These are phyloP conservation scores for Ataeniobius toweri DNA, from an alignment of 2,797 vertebrate genomes.

Conservation along the genomic window DNA sequence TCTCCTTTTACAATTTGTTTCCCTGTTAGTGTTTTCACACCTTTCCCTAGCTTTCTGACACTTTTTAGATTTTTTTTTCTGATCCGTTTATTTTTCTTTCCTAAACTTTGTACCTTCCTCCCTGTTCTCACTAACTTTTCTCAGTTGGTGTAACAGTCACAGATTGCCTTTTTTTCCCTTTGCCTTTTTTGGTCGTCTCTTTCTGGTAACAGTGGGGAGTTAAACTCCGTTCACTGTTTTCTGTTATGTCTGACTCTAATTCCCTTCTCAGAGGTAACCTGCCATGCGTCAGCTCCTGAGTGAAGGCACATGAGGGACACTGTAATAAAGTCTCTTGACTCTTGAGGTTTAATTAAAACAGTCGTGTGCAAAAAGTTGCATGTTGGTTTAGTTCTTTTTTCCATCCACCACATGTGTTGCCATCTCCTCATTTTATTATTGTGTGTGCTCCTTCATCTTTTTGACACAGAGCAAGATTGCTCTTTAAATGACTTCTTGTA, in stretches of 20 bases:
- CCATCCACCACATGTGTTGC: neutral
- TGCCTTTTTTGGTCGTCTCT: conserved; percentile 2
- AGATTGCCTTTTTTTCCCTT: neutral
- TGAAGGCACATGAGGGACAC: conserved; percentile 2
- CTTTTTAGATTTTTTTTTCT: conserved; percentile 1
- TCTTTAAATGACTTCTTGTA: conserved; percentile 69
- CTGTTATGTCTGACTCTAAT: conserved; percentile 34
- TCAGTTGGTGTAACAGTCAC: conserved; percentile 11
- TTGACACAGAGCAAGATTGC: conserved; percentile 45
- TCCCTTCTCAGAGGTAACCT: conserved; percentile 26
- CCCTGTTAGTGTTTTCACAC: conserved; percentile 33
- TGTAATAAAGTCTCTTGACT: neutral
- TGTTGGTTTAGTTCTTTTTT: conserved; percentile 5
- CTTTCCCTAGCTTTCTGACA: conserved; percentile 22
- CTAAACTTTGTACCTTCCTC: conserved; percentile 12
- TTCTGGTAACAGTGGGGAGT: conserved; percentile 20
- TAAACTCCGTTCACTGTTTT: conserved; percentile 39
- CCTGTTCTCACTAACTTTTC: neutral
- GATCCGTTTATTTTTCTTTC: neutral
- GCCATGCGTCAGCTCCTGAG: conserved; percentile 7
- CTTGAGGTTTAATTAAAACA: conserved; percentile 8
- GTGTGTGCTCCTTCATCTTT: conserved; percentile 12
- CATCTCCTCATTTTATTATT: conserved; percentile 7
- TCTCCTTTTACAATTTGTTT: conserved; percentile 31
- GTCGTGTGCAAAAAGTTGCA: neutral